Conservation (phyloP, 1,140 invertebrate species). For the Ericerus pela region DNA sequence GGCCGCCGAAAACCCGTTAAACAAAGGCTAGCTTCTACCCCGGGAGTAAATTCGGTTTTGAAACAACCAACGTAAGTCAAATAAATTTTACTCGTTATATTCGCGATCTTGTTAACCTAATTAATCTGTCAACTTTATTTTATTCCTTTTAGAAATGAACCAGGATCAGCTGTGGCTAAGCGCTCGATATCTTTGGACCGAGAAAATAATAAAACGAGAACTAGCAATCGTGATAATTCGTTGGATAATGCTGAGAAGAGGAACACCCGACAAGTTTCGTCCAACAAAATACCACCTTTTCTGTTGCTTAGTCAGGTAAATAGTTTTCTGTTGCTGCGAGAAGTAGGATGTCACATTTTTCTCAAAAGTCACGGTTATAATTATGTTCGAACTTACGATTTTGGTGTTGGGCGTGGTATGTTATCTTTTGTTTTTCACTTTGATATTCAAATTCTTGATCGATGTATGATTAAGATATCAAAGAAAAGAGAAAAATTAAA, state of each 20-base stretch:
- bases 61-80: neutral
- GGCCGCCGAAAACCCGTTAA: neutral
- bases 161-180: conserved; percentile 16
- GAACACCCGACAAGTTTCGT: conserved; percentile 20
- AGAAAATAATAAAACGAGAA: conserved; percentile 29
- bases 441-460: too few species aligned
- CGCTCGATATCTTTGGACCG: conserved; percentile 23
- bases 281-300: conserved; percentile 26
- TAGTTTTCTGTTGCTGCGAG: too few species aligned
- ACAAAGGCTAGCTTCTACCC: neutral
- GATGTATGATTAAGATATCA: too few species aligned
- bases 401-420: too few species aligned
- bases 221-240: conserved; percentile 34
- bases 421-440: too few species aligned
- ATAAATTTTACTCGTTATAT: neutral
- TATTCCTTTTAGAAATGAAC: neutral
- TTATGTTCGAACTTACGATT: too few species aligned
- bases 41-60: neutral
- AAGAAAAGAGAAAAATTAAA: too few species aligned
- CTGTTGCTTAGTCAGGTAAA: conserved; percentile 31
- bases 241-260: conserved; percentile 32
- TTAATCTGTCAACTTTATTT: neutral
- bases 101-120: conserved; percentile 8
- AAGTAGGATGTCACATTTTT: too few species aligned
- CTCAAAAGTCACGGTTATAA: too few species aligned